Evolutionary conservation across 2,888 invertebrate genomes (phyloP), one percentile per base, ranked within the genome.

Genomic region (Nebria salina): DNA sequence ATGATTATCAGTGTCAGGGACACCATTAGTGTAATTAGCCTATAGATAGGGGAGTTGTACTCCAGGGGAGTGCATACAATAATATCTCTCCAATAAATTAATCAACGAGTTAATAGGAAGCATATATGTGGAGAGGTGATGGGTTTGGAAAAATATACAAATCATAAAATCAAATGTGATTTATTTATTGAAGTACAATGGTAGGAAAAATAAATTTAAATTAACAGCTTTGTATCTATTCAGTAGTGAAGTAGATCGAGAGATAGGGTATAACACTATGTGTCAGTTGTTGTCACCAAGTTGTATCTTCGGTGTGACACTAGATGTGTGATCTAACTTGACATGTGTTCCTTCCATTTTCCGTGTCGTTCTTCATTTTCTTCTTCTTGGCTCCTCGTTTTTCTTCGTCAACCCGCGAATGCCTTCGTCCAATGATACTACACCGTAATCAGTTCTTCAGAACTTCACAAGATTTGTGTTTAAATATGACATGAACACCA

Each of bases 21-120:
- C 65, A 65, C 78, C 78, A 78, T 78, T 78, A 78, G 78, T 42
- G 72, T 78, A 78, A 78, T 78, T 78, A 78, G 78, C 11, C 73
- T 41, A 43, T 73, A 73, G 72, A 72, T 78, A 70, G 78, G 77
- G 78, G 43, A 72, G 65, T 73, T 65, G 72, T 34, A 64, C 73
- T 64, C 43, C 72, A 65, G 78, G 78, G 78, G 65, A 73, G n/a
- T 43, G 41, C 41, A 42, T 78, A 78, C 54, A 54, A 72, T 78
- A 78, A 78, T 65, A 20, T 65, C 66, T 43, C 77, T 65, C 41
- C 73, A 73, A 78, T 78, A 72, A 78, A 78, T 73, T 78, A 78
- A 78, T 78, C 78, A 78, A 64, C 65, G 73, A 78, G 73, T 78
- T 78, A 73, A 78, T 73, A 73, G 43, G 34, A 5, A 15, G 20